Evolutionary conservation across 2,113 vertebrate species (phyloP), one percentile per base, ranked within the genome.

Genomic region (Neoarius graeffei): DNA sequence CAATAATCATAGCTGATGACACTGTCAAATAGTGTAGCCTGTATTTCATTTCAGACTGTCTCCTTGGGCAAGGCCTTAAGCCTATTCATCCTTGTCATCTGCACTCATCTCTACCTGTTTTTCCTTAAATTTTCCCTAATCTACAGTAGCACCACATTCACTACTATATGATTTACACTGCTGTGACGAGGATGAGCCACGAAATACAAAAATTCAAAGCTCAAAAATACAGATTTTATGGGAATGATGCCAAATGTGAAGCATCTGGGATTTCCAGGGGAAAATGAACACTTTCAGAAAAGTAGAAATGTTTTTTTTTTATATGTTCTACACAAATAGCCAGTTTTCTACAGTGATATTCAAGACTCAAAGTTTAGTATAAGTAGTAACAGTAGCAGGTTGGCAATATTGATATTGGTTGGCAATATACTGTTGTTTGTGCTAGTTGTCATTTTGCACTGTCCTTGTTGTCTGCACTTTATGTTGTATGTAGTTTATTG

Each of bases 11-110:
- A 56, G 52, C 15, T 27, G 76, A 56, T 79, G 76, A 79, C 52
- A 79, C 9, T 56, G 76, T 27, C 76, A 56, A 79, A 5, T 79
- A n/a, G 11, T 27, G 48, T n/a, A 77, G 74, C 48, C 73, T 76
- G 42, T 52, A 76, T 76, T 74, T 48, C 42, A 74, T 74, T 76
- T 52, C 73, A 76, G 20, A 52, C 73, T 76, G 76, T 54, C 19
- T 76, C 19, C 42, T 76, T 76, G 56, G 50, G 76, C 76, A 54
- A 27, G 25, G 2, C 50, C 50, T 54, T n/a, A 54, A n/a, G 50
- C 13, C 17, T 50, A 76, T 3, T 48, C 73, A 76, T 76, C 23
- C 52, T 15, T 56, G 25, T 79, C 76, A 5, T 79, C 50, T 56
- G 52, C 13, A 56, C 7, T 79, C 52, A n/a, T 79, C 50, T 15